Conservation (phyloP, 2,113 vertebrate species). For the Lucifuga dentata region DNA sequence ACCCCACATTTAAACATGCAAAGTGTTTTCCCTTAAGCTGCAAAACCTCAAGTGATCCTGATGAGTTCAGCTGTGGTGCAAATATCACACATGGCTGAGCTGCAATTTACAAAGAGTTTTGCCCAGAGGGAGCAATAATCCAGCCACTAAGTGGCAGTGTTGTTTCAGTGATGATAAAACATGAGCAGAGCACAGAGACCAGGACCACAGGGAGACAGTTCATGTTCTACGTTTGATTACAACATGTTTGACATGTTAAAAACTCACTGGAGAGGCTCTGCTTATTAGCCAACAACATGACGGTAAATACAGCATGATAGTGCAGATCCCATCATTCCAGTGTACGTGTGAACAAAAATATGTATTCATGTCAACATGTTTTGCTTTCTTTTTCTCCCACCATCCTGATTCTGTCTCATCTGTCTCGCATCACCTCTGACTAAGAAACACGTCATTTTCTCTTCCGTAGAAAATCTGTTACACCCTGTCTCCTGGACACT, state of each 20-base stretch:
- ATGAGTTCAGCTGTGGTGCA: slow-evolving; percentile 50
- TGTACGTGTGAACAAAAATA: slow-evolving; percentile 9
- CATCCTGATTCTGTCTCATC: slow-evolving; percentile 68
- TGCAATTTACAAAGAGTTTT: neutral
- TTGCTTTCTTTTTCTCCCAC: slow-evolving; percentile 26
- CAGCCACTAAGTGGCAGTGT: slow-evolving; percentile 79
- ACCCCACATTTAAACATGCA: slow-evolving; percentile 33
- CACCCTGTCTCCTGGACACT: slow-evolving; percentile 51
- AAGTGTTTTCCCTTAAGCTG: slow-evolving; percentile 23
- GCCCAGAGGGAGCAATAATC: slow-evolving; percentile 33
- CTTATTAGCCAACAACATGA: slow-evolving; percentile 13
- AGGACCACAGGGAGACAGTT: slow-evolving; percentile 14
- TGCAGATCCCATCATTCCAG: neutral
- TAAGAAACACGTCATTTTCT: no score
- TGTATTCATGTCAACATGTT: neutral
- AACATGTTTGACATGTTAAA: slow-evolving; percentile 59
- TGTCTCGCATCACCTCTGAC: slow-evolving; percentile 64
- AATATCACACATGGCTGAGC: slow-evolving; percentile 49
- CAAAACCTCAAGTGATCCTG: slow-evolving; percentile 39
- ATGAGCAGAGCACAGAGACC: neutral
- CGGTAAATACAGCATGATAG: slow-evolving; percentile 1
- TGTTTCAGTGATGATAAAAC: slow-evolving; percentile 61
- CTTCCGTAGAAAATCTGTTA: no score
- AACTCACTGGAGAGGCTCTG: slow-evolving; percentile 22
- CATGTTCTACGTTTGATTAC: slow-evolving; percentile 56